Base-by-base conservation (phyloP, 2,797 vertebrate genomes). In the Amniataba percoides region DNA sequence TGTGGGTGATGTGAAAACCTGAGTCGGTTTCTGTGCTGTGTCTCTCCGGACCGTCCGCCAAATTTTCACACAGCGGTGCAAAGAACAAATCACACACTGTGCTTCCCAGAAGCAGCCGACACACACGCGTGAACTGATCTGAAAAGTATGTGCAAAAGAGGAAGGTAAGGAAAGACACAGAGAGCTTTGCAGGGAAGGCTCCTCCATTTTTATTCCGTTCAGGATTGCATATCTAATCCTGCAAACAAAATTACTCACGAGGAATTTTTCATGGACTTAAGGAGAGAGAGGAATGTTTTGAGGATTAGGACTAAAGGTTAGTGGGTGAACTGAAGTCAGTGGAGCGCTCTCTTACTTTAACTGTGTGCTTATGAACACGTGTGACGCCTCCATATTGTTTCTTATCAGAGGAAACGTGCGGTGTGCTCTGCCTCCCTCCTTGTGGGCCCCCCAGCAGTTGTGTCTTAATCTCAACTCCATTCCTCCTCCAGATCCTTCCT, bases 371-470 rank as follows among this genome's bases (percentile, higher is more conserved):
- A 11, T 48, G 16, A 46, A 40, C 18, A 23, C 3, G 0, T 36
- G 39, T 42, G 4, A 0, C 0, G 0, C 19, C 1, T 48, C 25
- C 46, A 9, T 62, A 45, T 16, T 71, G 56, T 71, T 55, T 74
- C 49, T 83, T 83, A 63, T 85, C 60, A 55, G 62, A 49, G 85
- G 74, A 84, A 82, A 58, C 15, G 14, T 49, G 56, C 36, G 16
- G 40, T 25, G n/a, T 51, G 21, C 61, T 43, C 4, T n/a, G 58
- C 53, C 45, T 36, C 45, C 14, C 14, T 76, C 15, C 3, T 18
- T 60, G n/a, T 3, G 48, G 56, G 42, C 23, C 25, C 75, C 53
- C 23, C 14, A 34, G 23, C 42, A 23, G 36, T 19, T 65, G 10
- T 46, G 21, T 73, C 31, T 18, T 73, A 63, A 60, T 85, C 64